Conservation (phyloP, 2,888 invertebrate species). For the Caenorhabditis panamensis region DNA sequence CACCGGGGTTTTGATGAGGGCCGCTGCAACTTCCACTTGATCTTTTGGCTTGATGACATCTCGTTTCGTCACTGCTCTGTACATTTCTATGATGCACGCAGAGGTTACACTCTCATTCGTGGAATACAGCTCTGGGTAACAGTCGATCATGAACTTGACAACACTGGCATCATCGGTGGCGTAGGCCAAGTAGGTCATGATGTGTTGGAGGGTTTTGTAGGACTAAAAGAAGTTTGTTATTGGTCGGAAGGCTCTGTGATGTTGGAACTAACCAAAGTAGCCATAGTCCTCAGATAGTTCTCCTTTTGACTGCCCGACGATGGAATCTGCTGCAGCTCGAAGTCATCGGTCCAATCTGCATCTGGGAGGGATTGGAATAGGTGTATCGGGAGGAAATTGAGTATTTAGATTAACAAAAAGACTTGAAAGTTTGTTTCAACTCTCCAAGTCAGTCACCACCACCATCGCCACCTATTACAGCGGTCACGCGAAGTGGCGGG, state of each 20-base stretch:
- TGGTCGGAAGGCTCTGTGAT: background rate
- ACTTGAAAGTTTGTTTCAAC: background rate
- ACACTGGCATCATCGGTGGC: constrained; percentile 2
- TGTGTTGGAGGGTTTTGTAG: background rate
- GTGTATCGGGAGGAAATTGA: too few relatives aligned
- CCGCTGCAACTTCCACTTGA: background rate
- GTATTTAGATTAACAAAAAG: too few relatives aligned
- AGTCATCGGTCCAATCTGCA: constrained; percentile 19
- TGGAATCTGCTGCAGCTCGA: constrained; percentile 1
- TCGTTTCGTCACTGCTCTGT: background rate
- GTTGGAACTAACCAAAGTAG: constrained; percentile 14
- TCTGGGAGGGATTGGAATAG: too few relatives aligned
- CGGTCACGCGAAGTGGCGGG: too few relatives aligned
- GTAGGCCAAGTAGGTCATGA: background rate
- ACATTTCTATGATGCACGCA: constrained; percentile 7
- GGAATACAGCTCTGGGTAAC: constrained; percentile 17
- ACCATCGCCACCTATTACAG: too few relatives aligned
- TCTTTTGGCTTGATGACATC: background rate
- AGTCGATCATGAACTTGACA: constrained; percentile 11
- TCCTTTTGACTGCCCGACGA: constrained; percentile 16
- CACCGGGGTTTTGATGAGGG: constrained; percentile 2
- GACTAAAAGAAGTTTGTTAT: constrained; percentile 4
- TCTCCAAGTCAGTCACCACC: too few relatives aligned
- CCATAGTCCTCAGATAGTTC: constrained; percentile 23
- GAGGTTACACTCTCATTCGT: background rate